Conservation (phyloP, 64 coral and sea anemone species). For the Hydrozoanthus tunicans region DNA sequence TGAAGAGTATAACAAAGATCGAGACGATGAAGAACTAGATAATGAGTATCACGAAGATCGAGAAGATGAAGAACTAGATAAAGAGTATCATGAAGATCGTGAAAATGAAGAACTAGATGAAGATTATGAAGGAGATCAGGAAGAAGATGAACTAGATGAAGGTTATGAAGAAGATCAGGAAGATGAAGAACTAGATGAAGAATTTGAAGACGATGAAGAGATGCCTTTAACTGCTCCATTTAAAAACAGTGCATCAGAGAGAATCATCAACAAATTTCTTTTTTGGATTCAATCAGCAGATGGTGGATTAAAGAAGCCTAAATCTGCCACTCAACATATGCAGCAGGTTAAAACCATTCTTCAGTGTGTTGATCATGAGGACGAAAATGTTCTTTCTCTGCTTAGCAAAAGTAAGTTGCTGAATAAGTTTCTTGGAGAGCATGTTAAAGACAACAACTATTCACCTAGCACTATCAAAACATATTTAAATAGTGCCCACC, state of each 20-base stretch:
- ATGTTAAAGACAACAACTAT: conserved; percentile 39
- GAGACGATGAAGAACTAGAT: too few relatives aligned
- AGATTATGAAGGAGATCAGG: too few relatives aligned
- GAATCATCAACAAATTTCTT: conserved; percentile 17
- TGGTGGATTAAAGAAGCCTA: conserved; percentile 20
- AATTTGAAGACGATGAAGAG: too few relatives aligned
- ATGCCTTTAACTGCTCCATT: conserved; percentile 11
- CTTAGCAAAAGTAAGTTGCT: conserved; percentile 26
- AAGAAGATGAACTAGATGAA: too few relatives aligned
- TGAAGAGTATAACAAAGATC: too few relatives aligned
- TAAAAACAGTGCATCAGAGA: conserved; percentile 30
- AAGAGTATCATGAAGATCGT: too few relatives aligned
- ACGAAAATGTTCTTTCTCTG: conserved; percentile 38
- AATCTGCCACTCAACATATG: conserved; percentile 48
- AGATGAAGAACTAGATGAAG: too few relatives aligned
- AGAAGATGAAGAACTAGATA: too few relatives aligned
- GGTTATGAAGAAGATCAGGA: too few relatives aligned
- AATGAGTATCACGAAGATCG: too few relatives aligned
- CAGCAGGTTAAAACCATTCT: background rate
- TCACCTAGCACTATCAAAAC: conserved; percentile 19
- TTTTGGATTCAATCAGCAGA: conserved; percentile 21
- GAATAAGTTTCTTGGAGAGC: conserved; percentile 23
- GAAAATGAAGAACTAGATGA: too few relatives aligned
- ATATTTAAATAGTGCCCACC: conserved; percentile 37
- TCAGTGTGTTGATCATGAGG: conserved; percentile 8